phyloP scores from a whole-genome alignment of 2,888 invertebrate species.

The Spodoptera picta region DNA sequence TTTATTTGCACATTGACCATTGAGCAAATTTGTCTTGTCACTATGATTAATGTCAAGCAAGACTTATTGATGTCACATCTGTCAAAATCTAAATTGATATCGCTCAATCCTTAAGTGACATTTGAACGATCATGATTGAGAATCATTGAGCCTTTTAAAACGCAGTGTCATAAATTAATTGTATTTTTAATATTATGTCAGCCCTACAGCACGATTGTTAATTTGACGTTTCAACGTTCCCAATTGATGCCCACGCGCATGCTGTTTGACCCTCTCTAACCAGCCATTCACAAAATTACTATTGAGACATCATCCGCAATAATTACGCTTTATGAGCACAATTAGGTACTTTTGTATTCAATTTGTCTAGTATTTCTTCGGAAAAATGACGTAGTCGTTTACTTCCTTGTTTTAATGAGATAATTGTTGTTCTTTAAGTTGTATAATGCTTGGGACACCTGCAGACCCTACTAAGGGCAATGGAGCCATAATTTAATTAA shows the following conservation, averaged over 20 bases:
- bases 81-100: conserved; percentile 27
- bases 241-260: conserved; percentile 85
- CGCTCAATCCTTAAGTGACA: conserved; percentile 18
- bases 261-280: conserved; percentile 74
- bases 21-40: not conserved
- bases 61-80: conserved; percentile 1
- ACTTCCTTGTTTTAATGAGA: not conserved
- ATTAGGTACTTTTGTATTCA: conserved; percentile 35
- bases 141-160: conserved; percentile 32
- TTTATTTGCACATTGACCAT: not conserved
- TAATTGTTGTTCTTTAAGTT: not conserved
- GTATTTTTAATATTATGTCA: conserved; percentile 56
- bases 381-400: not conserved
- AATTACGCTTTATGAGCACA: conserved; percentile 66
- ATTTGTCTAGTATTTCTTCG: conserved; percentile 19
- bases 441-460: conserved; percentile 1
- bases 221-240: conserved; percentile 81
- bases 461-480: conserved; percentile 3
- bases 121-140: conserved; percentile 27
- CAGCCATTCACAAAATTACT: conserved; percentile 78
- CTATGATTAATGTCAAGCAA: not conserved
- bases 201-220: conserved; percentile 71
- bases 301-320: conserved; percentile 82
- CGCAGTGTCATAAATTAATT: conserved; percentile 46
- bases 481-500: conserved; percentile 32